Base-by-base conservation (phyloP, 2,113 vertebrate genomes). In the Cyanoramphus novaezelandiae region DNA sequence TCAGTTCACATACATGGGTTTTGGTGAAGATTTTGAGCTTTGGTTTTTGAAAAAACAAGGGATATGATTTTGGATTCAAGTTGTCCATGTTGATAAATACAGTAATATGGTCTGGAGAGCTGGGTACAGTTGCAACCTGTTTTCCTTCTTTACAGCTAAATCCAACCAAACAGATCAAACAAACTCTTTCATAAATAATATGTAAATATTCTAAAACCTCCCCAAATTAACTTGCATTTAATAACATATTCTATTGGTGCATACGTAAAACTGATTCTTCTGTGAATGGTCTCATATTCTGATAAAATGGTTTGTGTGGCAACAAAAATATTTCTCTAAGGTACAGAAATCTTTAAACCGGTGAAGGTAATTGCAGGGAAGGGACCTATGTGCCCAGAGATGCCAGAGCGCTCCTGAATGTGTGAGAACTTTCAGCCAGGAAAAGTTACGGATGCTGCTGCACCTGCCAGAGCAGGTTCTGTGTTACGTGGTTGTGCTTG, bases 231-330 rank as follows among this genome's bases (percentile, higher is more conserved):
- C 13, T 65, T 52, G 49, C 35, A 63, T 96, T 97, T 91, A 18
- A 39, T 88, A 75, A 46, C 46, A 10, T 24, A 64, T n/a, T 77
- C 63, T 83, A 6, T 94, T 92, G 80, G 25, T 93, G 20, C 67
- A 39, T 59, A 80, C 68, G 49, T 90, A 79, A 96, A 97, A 94
- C 64, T 29, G 39, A 27, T 96, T 92, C 17, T 91, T 68, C 75
- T 77, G 87, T 6, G 50, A 92, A 86, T 71, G 44, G 31, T 82
- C 52, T 49, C 8, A 9, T 43, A 62, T 49, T 91, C 47, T 7
- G 4, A 28, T 35, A 23, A 80, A 79, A 35, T 33, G 3, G 4
- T 63, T 50, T 88, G 25, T n/a, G 14, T 47, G 33, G 17, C 11
- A 70, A n/a, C 11, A 19, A 39, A 41, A 60, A 2, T 55, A 59